These are phyloP conservation scores for Rhingia campestris DNA, from an alignment of 2,888 invertebrate genomes.

Conservation along the genomic window DNA sequence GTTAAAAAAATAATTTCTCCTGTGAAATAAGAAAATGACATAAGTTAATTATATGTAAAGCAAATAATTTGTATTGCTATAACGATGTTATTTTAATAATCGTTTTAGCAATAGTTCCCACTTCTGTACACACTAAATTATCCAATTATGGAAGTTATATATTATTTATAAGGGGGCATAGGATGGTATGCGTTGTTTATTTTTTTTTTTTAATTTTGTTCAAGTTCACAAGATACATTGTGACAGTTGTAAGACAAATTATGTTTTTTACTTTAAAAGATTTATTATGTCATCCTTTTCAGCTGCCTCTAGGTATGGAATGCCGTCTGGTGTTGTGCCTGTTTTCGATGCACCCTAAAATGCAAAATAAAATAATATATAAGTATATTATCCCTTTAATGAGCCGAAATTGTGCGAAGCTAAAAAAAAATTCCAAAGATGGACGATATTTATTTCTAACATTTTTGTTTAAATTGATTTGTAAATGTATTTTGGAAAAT, in stretches of 20 bases:
- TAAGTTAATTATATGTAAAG: too few relatives aligned
- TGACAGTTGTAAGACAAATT: neutral
- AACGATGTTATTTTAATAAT: too few relatives aligned
- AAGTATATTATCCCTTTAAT: neutral
- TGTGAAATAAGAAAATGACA: too few relatives aligned
- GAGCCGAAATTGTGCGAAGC: too few relatives aligned
- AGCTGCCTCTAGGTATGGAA: slow-evolving; percentile 92
- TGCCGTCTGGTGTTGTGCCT: slow-evolving; percentile 94
- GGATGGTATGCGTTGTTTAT: slow-evolving; percentile 23
- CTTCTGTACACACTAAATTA: slow-evolving; percentile 3
- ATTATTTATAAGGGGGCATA: slow-evolving; percentile 17
- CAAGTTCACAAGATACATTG: slow-evolving; percentile 20
- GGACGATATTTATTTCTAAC: too few relatives aligned
- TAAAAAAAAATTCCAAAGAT: neutral
- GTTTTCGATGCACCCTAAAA: slow-evolving; percentile 90
- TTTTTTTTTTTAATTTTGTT: slow-evolving; percentile 6
- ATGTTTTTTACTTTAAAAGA: slow-evolving; percentile 47
- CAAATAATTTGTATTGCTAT: too few relatives aligned
- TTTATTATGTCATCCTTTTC: slow-evolving; percentile 92
- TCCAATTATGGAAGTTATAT: neutral
- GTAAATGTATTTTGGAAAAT: too few relatives aligned
- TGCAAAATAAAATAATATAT: neutral
- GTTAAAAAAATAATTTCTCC: too few relatives aligned
- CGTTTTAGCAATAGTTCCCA: neutral
- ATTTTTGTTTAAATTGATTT: neutral